Evolutionary conservation across 2,113 vertebrate genomes (phyloP).

Genomic region (Vidua macroura): DNA sequence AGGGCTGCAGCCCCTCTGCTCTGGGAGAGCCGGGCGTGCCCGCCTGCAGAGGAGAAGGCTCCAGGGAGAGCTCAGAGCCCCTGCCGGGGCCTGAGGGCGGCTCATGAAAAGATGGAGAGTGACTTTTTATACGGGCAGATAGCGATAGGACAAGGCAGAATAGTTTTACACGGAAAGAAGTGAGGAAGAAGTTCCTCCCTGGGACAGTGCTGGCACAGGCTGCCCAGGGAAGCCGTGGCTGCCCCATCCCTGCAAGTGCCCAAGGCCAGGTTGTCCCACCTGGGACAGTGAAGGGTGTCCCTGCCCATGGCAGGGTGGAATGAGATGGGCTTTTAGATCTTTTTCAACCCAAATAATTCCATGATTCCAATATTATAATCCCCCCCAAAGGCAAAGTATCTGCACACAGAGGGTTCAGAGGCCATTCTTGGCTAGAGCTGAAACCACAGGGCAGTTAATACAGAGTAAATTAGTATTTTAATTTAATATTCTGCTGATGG

Average conservation of each 20-base stretch:
- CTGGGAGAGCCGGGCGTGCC: background rate
- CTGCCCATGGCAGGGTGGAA: background rate
- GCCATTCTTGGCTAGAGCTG: background rate
- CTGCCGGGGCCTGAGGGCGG: fast-evolving
- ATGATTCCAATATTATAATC: background rate
- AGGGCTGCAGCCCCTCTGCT: background rate
- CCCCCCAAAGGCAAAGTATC: too few relatives aligned
- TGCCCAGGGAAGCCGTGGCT: background rate
- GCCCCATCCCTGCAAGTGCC: background rate
- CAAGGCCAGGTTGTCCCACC: background rate
- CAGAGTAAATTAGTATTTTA: background rate
- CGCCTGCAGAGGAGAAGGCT: background rate
- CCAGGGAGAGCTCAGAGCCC: background rate
- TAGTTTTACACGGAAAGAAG: background rate
- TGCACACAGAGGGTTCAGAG: background rate
- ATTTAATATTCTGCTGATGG: background rate
- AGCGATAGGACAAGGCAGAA: background rate
- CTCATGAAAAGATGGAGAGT: background rate
- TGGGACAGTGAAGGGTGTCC: background rate
- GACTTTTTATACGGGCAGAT: background rate
- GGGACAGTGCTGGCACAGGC: background rate
- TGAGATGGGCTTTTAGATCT: background rate
- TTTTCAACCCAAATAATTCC: background rate
- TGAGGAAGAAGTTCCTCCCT: background rate
- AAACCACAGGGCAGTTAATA: background rate